Base-by-base conservation (phyloP, 2,888 invertebrate genomes). In the Brachypterus glaber region DNA sequence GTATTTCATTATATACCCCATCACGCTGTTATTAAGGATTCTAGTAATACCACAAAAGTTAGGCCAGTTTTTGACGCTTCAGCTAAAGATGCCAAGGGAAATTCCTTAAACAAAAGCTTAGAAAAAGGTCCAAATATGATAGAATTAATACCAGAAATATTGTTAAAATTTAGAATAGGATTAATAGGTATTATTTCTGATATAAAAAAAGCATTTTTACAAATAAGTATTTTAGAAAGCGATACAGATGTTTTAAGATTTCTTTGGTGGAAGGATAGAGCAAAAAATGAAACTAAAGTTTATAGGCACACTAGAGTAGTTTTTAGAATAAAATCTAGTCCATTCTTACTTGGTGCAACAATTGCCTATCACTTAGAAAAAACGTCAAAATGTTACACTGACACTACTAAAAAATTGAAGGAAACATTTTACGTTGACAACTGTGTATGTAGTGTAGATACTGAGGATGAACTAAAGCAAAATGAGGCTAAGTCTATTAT, bases 121-220 rank as follows among this genome's bases (percentile, higher is more conserved):
- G 37, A 47, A 26, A 45, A 49, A 2, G 58, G 59, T 1, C 53
- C 55, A 1, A 45, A 45, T 2, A 30, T 54, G 2, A 49, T 58
- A 14, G 47, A 50, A 3, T 45, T 40, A 34, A n/a, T n/a, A n/a
- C n/a, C n/a, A n/a, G n/a, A n/a, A n/a, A n/a, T n/a, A n/a, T n/a
- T n/a, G n/a, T n/a, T 34, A 4, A 7, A 30, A 18, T 44, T 45
- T 33, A 15, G 45, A 17, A 33, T 37, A 14, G 16, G 15, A 9
- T n/a, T 12, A 11, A 40, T 40, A 29, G 51, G 48, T 9, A 38
- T 45, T 2, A 34, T 43, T 3, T 29, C 49, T 2, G 52, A 52
- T 35, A 51, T 54, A n/a, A n/a, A n/a, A n/a, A n/a, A n/a, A n/a
- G n/a, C n/a, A n/a, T 55, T 57, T 35, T 41, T 48, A 8, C 51